phyloP scores from a whole-genome alignment of 2,113 vertebrate genomes.

The Melanocharis versteri region DNA sequence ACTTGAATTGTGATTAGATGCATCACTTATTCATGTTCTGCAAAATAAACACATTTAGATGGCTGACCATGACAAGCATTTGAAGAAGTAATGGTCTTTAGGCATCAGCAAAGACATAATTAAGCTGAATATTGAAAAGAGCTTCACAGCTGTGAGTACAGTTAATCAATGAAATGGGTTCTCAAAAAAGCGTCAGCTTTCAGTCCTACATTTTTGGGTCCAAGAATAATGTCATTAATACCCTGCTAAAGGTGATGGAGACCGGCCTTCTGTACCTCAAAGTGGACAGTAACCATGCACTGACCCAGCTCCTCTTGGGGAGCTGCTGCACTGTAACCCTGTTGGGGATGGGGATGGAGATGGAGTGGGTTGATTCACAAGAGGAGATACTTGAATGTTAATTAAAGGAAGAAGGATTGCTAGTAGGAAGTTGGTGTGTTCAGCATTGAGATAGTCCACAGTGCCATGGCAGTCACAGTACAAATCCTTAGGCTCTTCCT shows the following conservation, averaged over 20 bases:
- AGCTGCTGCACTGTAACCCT: background rate
- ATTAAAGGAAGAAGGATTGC: background rate
- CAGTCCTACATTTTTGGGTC: background rate
- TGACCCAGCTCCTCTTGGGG: background rate
- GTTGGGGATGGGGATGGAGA: background rate
- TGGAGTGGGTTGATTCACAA: background rate
- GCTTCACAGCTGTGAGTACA: background rate
- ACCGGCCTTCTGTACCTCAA: background rate
- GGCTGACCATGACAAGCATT: background rate
- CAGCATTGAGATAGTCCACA: background rate
- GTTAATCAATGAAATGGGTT: background rate
- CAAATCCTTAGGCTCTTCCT: background rate
- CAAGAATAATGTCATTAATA: background rate
- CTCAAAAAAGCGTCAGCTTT: background rate
- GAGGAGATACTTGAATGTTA: background rate
- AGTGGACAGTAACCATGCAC: background rate
- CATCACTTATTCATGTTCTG: background rate
- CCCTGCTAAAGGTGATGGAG: background rate
- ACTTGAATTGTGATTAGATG: slow-evolving; percentile 6
- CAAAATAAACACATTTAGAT: slow-evolving; percentile 25
- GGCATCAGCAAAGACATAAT: background rate
- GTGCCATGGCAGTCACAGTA: rapidly evolving
- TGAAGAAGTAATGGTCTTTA: slow-evolving; percentile 3
- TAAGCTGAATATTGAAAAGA: slow-evolving; percentile 5
- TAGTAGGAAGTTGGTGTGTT: background rate